Percentiles rank a stretch among this genome's conserved stretches.
phyloP scores from a whole-genome alignment of 2,113 vertebrate species.

The Sporophila hypoxantha region DNA sequence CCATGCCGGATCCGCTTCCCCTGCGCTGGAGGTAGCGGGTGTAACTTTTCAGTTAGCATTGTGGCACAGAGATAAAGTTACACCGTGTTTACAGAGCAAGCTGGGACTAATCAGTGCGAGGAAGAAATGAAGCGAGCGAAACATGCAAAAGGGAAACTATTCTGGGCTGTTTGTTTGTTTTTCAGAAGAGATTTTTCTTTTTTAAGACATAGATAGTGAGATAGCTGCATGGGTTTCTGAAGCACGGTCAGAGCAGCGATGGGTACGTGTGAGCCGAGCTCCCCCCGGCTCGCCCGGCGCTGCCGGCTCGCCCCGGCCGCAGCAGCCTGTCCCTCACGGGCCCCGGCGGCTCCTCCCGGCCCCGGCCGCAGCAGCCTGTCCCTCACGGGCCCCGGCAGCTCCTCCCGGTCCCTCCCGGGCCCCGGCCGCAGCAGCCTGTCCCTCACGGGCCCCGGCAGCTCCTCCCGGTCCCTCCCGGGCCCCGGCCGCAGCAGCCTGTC shows the following conservation, averaged over 20 bases:
- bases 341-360: background rate
- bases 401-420: background rate
- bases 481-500: background rate
- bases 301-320: background rate
- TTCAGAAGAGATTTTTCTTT: background rate
- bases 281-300: background rate
- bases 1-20: background rate
- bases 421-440: background rate
- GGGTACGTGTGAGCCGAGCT: background rate
- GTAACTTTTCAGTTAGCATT: background rate
- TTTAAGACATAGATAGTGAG: background rate
- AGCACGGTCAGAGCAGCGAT: background rate
- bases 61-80: background rate
- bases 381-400: background rate
- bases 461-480: background rate
- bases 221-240: background rate
- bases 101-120: background rate
- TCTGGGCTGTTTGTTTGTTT: background rate
- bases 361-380: background rate
- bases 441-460: too few species aligned
- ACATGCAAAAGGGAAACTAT: background rate
- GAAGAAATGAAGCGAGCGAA: background rate
- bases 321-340: background rate
- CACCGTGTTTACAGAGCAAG: background rate
- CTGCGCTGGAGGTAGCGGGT: rapidly evolving